Conservation (phyloP, 2,113 vertebrate species). For the Pteronura brasiliensis region DNA sequence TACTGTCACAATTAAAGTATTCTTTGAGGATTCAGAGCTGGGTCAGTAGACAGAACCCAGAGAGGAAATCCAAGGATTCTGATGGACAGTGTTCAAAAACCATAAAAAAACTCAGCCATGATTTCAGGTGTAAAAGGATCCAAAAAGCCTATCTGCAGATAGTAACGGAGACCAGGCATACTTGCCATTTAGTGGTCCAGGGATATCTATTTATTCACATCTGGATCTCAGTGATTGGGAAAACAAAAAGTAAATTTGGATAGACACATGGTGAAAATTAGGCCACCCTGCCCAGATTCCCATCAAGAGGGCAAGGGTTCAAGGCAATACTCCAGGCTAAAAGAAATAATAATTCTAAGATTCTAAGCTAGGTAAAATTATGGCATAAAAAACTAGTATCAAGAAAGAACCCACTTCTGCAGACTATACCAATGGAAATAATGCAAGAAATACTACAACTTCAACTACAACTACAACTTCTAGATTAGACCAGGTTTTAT, state of each 20-base stretch:
- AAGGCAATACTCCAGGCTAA: neutral
- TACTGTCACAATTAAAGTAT: neutral
- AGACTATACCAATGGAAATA: neutral
- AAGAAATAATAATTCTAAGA: neutral
- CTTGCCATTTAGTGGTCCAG: neutral
- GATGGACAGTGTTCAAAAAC: neutral
- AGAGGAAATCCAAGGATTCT: neutral
- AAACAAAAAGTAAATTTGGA: neutral
- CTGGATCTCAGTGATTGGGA: neutral
- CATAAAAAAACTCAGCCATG: neutral
- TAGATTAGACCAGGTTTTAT: neutral
- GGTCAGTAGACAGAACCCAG: neutral
- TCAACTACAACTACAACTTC: neutral
- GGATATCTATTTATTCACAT: constrained; percentile 1
- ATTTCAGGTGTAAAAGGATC: neutral
- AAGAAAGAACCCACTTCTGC: neutral
- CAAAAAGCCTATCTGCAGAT: neutral
- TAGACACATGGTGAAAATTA: neutral
- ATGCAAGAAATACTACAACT: neutral
- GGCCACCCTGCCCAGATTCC: neutral
- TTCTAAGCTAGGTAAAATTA: neutral
- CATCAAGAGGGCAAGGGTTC: neutral
- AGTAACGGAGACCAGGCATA: neutral
- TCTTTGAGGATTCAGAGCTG: neutral
- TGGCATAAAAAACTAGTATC: neutral